Evolutionary conservation across 1,140 invertebrate species (phyloP).

Genomic region (Drosophila ambigua): DNA sequence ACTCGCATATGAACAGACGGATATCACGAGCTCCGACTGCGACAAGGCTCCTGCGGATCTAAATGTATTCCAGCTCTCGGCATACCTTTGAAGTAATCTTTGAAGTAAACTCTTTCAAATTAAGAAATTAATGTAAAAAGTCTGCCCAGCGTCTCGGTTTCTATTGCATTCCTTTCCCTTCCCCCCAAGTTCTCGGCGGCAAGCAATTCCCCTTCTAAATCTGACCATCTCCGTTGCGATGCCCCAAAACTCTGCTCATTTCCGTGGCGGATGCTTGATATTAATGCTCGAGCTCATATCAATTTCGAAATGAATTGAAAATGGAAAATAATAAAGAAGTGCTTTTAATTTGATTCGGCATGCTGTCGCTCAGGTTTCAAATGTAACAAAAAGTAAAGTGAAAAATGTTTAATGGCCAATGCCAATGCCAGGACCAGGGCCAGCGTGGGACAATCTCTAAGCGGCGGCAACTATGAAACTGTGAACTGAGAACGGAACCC

Average conservation of each 20-base stretch:
- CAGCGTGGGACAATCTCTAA: constrained; percentile 33
- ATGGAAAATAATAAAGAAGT: constrained; percentile 68
- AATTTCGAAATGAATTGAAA: constrained; percentile 25
- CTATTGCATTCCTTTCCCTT: too few species aligned
- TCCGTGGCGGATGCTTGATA: constrained; percentile 9
- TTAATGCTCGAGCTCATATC: constrained; percentile 20
- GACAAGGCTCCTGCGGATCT: too few species aligned
- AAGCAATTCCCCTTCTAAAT: too few species aligned
- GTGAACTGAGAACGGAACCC: constrained; percentile 16
- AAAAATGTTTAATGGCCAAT: constrained; percentile 46
- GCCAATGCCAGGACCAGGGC: constrained; percentile 17
- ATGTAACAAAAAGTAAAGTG: constrained; percentile 44
- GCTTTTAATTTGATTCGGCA: constrained; percentile 68
- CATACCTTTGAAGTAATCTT: too few species aligned
- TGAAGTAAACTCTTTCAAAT: too few species aligned
- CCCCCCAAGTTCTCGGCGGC: too few species aligned
- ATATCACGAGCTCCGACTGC: too few species aligned
- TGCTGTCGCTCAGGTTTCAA: constrained; percentile 69
- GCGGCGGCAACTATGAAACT: not conserved
- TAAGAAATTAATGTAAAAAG: too few species aligned
- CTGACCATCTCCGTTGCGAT: too few species aligned
- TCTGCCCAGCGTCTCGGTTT: too few species aligned
- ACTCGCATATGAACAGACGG: too few species aligned
- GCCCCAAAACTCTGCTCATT: constrained; percentile 5
- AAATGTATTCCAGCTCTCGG: too few species aligned